Conservation (phyloP, 2,797 vertebrate genomes). For the Tapera naevia region DNA sequence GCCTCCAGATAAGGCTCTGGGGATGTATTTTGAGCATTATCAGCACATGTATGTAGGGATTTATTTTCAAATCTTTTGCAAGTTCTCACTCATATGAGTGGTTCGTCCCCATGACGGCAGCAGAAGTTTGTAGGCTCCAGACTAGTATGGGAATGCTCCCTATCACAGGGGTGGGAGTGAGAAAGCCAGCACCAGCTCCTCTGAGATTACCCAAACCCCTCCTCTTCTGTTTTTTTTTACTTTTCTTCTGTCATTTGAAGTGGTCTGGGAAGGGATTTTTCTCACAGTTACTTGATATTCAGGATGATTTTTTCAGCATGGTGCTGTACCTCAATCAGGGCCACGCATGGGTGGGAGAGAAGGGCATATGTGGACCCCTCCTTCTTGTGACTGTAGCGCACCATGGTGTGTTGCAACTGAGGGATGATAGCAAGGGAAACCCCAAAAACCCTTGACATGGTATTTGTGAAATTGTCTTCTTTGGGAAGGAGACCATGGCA, state of each 20-base stretch:
- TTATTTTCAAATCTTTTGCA: neutral
- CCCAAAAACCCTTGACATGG: neutral
- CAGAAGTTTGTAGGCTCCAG: neutral
- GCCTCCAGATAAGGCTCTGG: neutral
- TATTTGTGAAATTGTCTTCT: neutral
- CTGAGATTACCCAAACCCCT: neutral
- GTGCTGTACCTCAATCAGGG: neutral
- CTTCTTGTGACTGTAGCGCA: neutral
- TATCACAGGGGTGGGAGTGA: fast-evolving
- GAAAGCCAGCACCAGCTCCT: neutral
- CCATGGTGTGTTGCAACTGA: fast-evolving
- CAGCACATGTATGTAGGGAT: neutral
- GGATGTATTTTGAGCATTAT: neutral
- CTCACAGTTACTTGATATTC: neutral
- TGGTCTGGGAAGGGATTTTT: neutral
- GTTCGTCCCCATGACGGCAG: neutral
- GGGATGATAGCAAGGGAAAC: neutral
- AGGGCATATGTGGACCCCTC: neutral
- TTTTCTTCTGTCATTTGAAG: neutral
- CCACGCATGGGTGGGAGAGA: neutral
- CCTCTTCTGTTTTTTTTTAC: neutral
- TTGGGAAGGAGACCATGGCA: neutral
- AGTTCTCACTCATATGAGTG: neutral
- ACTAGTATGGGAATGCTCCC: neutral
- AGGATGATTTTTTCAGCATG: neutral